Evolutionary conservation across 1,140 invertebrate genomes (phyloP).

Genomic region (Drosophila eugracilis): DNA sequence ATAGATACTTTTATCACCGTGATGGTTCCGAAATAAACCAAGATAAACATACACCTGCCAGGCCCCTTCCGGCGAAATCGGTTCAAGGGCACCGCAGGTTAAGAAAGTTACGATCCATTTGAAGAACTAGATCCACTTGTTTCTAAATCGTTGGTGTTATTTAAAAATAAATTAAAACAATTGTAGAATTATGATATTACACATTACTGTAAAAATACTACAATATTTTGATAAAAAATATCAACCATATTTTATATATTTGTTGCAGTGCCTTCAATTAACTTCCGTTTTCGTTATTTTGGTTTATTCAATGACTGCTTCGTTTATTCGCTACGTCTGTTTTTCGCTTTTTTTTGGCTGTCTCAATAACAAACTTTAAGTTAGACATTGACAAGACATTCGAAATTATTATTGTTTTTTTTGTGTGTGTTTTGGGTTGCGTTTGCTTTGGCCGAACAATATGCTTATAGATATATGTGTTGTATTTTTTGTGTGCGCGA

Average conservation of each 20-base stretch:
- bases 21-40: constrained; percentile 22
- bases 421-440: constrained; percentile 18
- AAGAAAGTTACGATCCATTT: background rate
- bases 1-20: constrained; percentile 51
- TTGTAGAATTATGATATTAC: no score
- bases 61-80: constrained; percentile 18
- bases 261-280: constrained; percentile 31
- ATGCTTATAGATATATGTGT: constrained; percentile 27
- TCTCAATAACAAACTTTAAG: constrained; percentile 72
- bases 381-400: constrained; percentile 79
- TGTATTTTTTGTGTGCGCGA: constrained; percentile 19
- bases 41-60: constrained; percentile 16
- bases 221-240: no score
- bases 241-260: no score
- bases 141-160: no score
- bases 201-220: no score
- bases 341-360: constrained; percentile 42
- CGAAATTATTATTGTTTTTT: constrained; percentile 62
- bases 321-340: constrained; percentile 61
- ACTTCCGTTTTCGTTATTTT: constrained; percentile 6
- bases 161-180: no score
- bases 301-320: constrained; percentile 65
- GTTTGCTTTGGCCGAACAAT: constrained; percentile 41
- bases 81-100: constrained; percentile 47
- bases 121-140: no score